Percentiles rank a stretch among this genome's conserved stretches.
phyloP scores from a whole-genome alignment of 2,113 vertebrate species.

The Ailuropoda melanoleuca region DNA sequence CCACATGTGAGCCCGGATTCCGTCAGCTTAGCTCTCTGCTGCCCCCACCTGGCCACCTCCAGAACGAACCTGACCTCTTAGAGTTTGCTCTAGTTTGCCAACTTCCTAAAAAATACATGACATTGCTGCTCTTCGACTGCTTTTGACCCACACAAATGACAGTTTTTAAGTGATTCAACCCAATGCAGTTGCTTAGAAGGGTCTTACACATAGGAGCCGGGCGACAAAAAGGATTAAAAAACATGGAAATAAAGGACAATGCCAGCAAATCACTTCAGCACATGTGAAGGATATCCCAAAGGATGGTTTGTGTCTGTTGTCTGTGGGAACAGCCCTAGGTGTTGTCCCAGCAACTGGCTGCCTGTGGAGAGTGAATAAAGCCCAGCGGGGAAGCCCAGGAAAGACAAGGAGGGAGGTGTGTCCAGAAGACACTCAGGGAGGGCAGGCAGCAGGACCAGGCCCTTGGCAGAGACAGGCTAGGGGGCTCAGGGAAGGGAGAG shows the following conservation, averaged over 20 bases:
- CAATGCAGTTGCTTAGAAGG: neutral
- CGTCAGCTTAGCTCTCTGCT: conserved; percentile 49
- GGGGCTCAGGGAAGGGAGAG: neutral
- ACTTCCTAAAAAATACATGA: neutral
- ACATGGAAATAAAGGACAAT: neutral
- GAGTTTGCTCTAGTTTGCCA: neutral
- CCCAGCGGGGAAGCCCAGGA: neutral
- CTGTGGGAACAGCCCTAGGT: neutral
- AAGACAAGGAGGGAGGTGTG: neutral
- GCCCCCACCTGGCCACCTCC: conserved; percentile 33
- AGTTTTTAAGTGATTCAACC: neutral
- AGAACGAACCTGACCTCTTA: neutral
- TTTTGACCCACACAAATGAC: neutral
- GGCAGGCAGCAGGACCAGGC: neutral
- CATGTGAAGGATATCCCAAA: neutral
- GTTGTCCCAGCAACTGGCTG: neutral
- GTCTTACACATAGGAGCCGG: neutral
- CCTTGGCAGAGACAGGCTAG: neutral
- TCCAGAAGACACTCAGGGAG: neutral
- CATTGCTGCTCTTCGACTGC: neutral
- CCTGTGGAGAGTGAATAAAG: neutral
- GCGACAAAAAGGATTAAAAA: neutral
- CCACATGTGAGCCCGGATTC: neutral
- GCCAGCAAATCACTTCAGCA: neutral
- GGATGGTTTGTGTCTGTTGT: neutral